These are phyloP conservation scores for Enoplosus armatus DNA, from an alignment of 2,797 vertebrate species.

Conservation along the genomic window DNA sequence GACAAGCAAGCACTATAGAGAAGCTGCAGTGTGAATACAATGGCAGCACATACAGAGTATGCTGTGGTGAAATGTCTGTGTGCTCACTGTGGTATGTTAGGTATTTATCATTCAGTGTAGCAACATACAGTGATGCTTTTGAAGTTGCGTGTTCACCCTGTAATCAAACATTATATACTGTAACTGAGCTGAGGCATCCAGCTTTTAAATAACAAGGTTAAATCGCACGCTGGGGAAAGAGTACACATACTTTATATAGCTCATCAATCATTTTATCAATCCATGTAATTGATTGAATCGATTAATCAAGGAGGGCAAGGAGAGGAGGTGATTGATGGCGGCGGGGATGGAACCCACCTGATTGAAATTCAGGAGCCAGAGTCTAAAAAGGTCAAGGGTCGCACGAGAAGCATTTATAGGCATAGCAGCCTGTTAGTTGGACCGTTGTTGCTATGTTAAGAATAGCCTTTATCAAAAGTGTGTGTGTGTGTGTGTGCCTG, in stretches of 20 bases:
- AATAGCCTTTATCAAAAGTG: constrained; percentile 45
- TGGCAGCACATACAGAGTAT: background rate
- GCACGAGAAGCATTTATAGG: constrained; percentile 59
- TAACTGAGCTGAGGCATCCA: constrained; percentile 9
- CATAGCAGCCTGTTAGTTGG: constrained; percentile 38
- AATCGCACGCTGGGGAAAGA: constrained; percentile 33
- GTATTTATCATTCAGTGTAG: constrained; percentile 16
- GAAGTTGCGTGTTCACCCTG: constrained; percentile 21
- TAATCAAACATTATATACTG: constrained; percentile 30
- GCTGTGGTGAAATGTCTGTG: constrained; percentile 6
- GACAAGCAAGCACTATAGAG: constrained; percentile 16
- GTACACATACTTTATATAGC: constrained; percentile 38
- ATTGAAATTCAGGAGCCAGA: constrained; percentile 79
- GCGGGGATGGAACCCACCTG: constrained; percentile 47
- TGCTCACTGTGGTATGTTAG: background rate
- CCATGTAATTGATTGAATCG: constrained; percentile 69
- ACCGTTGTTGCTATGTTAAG: constrained; percentile 45
- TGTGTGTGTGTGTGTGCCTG: constrained; percentile 9
- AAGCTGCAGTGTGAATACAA: constrained; percentile 37
- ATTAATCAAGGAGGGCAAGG: constrained; percentile 62
- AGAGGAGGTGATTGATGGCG: constrained; percentile 66
- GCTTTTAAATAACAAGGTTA: constrained; percentile 42
- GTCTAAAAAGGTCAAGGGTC: constrained; percentile 79
- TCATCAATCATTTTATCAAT: constrained; percentile 76
- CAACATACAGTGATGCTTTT: constrained; percentile 12